Percentiles rank a stretch among this genome's conserved stretches.
Evolutionary conservation across 2,888 invertebrate species (phyloP).

Genomic region (Eubasilissa splendida): DNA sequence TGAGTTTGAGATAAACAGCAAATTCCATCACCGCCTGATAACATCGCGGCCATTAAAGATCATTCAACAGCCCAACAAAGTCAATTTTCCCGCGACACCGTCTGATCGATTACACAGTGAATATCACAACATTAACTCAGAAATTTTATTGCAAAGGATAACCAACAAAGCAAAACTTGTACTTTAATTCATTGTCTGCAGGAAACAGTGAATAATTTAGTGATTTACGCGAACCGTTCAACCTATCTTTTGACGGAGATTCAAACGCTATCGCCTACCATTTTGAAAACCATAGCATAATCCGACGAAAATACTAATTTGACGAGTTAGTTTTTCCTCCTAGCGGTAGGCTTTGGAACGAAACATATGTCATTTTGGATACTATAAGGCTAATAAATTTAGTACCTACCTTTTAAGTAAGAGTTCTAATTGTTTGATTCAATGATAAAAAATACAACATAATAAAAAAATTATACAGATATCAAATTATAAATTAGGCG

Average conservation of each 20-base stretch:
- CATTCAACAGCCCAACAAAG: constrained; percentile 47
- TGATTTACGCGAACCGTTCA: constrained; percentile 25
- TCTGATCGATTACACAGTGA: constrained; percentile 29
- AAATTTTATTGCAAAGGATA: constrained; percentile 27
- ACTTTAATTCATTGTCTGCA: constrained; percentile 42
- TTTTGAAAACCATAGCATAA: constrained; percentile 56
- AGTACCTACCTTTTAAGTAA: background rate
- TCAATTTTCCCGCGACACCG: constrained; percentile 53
- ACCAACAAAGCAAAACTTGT: constrained; percentile 22
- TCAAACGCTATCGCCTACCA: constrained; percentile 55
- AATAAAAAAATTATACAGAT: no score
- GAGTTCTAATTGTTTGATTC: no score
- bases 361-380: background rate
- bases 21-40: constrained; percentile 52
- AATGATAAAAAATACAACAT: no score
- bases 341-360: constrained; percentile 60
- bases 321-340: constrained; percentile 1
- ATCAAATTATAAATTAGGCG: no score
- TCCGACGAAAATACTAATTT: constrained; percentile 33
- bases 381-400: constrained; percentile 14
- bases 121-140: constrained; percentile 43
- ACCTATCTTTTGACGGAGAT: constrained; percentile 54
- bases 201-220: constrained; percentile 9
- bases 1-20: constrained; percentile 36
- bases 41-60: constrained; percentile 56